phyloP scores from a whole-genome alignment of 1,140 invertebrate genomes.

The Drosophila busckii region DNA sequence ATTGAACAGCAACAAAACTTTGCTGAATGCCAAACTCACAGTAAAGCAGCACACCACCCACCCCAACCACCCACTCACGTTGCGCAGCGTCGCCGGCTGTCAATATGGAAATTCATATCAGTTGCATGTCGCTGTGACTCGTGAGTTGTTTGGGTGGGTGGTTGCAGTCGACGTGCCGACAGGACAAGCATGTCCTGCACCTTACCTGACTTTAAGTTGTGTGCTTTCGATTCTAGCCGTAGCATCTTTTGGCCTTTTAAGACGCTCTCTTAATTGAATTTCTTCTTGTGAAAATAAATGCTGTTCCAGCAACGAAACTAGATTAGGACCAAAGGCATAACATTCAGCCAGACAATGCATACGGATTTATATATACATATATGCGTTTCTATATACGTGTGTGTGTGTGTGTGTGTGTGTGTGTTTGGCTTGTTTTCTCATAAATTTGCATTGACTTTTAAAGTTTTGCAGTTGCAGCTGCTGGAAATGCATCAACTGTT shows the following conservation, averaged over 20 bases:
- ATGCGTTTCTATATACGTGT: neutral
- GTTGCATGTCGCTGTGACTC: constrained; percentile 46
- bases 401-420: neutral
- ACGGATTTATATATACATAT: constrained; percentile 38
- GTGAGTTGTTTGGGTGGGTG: no score
- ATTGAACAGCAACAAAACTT: constrained; percentile 64
- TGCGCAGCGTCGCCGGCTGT: constrained; percentile 66
- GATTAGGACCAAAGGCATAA: constrained; percentile 32
- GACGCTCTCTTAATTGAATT: constrained; percentile 63
- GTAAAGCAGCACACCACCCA: neutral
- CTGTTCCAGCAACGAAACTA: constrained; percentile 36
- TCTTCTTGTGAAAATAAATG: constrained; percentile 22
- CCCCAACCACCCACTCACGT: constrained; percentile 10
- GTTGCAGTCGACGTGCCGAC: no score
- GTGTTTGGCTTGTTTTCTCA: neutral
- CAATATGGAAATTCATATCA: constrained; percentile 76
- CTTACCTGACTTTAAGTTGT: constrained; percentile 5
- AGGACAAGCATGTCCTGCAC: neutral
- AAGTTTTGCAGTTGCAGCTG: constrained; percentile 23
- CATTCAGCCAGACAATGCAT: constrained; percentile 36
- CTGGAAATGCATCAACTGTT: constrained; percentile 3
- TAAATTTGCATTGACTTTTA: constrained; percentile 49
- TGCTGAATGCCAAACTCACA: constrained; percentile 12
- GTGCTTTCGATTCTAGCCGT: neutral
- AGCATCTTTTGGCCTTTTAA: constrained; percentile 21